These are phyloP conservation scores for Drosophila rhopaloa DNA, from an alignment of 1,140 invertebrate genomes.

Conservation along the genomic window DNA sequence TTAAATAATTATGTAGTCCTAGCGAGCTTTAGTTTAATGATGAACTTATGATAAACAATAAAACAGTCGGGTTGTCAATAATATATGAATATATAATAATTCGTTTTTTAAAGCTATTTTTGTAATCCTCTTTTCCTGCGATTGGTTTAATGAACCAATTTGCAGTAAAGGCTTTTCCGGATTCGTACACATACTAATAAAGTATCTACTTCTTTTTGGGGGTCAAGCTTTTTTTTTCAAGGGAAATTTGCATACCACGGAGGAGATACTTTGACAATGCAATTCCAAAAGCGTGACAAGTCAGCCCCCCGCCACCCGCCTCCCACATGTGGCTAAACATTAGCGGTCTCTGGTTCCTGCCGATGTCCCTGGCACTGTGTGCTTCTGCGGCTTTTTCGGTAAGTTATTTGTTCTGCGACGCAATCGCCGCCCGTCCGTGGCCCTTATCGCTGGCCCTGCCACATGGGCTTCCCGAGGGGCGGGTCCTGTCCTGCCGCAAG, in stretches of 20 bases:
- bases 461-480: slow-evolving; percentile 10
- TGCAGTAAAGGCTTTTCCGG: background rate
- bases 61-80: no score
- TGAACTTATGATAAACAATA: no score
- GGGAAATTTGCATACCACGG: slow-evolving; percentile 36
- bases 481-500: slow-evolving; percentile 51
- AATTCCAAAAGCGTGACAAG: slow-evolving; percentile 49
- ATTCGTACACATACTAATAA: background rate
- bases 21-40: no score
- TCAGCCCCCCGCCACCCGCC: slow-evolving; percentile 1
- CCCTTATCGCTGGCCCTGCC: slow-evolving; percentile 14
- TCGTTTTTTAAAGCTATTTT: no score
- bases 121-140: no score
- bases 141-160: background rate
- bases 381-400: slow-evolving; percentile 69
- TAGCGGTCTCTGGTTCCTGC: slow-evolving; percentile 63
- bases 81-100: no score
- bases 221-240: background rate
- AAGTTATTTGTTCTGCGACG: slow-evolving; percentile 77
- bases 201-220: background rate
- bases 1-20: no score
- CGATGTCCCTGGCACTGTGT: slow-evolving; percentile 23
- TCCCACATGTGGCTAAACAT: slow-evolving; percentile 64
- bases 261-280: slow-evolving; percentile 61
- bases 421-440: slow-evolving; percentile 39